A percentile compares a stretch with the other conserved stretches of the same genome.
Conservation (phyloP, 2,888 invertebrate genomes). For the Strigamia crassipes region DNA sequence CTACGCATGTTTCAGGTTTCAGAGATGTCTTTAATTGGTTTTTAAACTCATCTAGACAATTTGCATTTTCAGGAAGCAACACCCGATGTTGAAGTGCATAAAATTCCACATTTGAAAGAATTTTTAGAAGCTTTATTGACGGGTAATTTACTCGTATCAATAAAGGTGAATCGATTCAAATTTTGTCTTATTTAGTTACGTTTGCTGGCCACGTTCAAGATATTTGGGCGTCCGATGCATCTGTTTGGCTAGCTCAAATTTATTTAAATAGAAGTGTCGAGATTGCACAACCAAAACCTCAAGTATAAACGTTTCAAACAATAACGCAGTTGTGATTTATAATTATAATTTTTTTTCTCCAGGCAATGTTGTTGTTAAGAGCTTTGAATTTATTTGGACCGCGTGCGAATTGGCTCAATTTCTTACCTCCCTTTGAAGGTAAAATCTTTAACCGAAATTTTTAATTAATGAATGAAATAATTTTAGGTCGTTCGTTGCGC, state of each 20-base stretch:
- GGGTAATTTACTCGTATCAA: not conserved
- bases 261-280: slow-evolving; percentile 33
- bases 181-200: not conserved
- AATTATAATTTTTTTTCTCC: not conserved
- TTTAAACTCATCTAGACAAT: not conserved
- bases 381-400: slow-evolving; percentile 51
- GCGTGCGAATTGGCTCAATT: slow-evolving; percentile 52
- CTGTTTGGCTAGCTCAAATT: slow-evolving; percentile 18
- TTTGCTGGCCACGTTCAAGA: not conserved
- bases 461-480: not conserved
- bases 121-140: slow-evolving; percentile 45
- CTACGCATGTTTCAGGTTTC: not conserved
- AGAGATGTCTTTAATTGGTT: not conserved
- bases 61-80: slow-evolving; percentile 19
- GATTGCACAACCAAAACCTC: slow-evolving; percentile 24
- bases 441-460: not conserved
- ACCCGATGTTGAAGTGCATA: not conserved
- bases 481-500: slow-evolving; percentile 24
- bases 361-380: slow-evolving; percentile 43
- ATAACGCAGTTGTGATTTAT: not conserved
- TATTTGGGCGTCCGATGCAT: slow-evolving; percentile 36
- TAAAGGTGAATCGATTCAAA: not conserved
- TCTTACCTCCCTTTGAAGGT: slow-evolving; percentile 53
- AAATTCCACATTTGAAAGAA: slow-evolving; percentile 43
- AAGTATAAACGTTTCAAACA: not conserved